Percentiles rank a stretch among this genome's conserved stretches.
These are phyloP conservation scores for Borostomias antarcticus DNA, from an alignment of 2,797 vertebrate species.

Conservation along the genomic window DNA sequence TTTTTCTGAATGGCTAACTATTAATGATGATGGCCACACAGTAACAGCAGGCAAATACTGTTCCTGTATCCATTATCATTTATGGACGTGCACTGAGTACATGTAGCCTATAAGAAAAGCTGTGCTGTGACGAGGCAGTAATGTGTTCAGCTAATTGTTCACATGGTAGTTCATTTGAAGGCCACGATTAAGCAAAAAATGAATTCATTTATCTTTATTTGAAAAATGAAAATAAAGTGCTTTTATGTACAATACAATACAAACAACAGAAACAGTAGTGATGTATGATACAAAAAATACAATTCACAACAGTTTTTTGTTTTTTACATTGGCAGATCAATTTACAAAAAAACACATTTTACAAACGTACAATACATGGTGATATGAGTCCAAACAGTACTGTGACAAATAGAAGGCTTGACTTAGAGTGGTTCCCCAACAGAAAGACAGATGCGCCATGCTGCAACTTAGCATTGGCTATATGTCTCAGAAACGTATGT, in stretches of 20 bases:
- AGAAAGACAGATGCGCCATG: slow-evolving; percentile 50
- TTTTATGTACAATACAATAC: slow-evolving; percentile 81
- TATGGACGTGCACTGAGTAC: no score
- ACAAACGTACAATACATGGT: slow-evolving; percentile 73
- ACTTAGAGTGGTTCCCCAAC: slow-evolving; percentile 62
- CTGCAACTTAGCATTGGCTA: slow-evolving; percentile 42
- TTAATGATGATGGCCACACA: no score
- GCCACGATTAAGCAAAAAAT: slow-evolving; percentile 29
- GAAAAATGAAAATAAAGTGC: slow-evolving; percentile 87
- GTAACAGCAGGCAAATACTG: no score
- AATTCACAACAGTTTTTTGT: slow-evolving; percentile 76
- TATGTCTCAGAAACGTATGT: slow-evolving; percentile 29
- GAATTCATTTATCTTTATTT: slow-evolving; percentile 76
- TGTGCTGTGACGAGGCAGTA: not conserved
- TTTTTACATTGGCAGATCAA: slow-evolving; percentile 82
- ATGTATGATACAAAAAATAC: slow-evolving; percentile 81
- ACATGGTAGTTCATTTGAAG: not conserved
- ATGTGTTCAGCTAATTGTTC: not conserved
- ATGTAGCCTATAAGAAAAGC: no score
- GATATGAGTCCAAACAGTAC: slow-evolving; percentile 64
- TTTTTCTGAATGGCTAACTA: no score
- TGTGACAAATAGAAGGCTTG: slow-evolving; percentile 66
- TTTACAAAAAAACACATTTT: slow-evolving; percentile 80
- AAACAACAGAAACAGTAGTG: slow-evolving; percentile 75
- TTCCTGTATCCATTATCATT: no score